A percentile compares a stretch with the other conserved stretches of the same genome.
Conservation (phyloP, 2,888 invertebrate genomes). For the Blera fallax region DNA sequence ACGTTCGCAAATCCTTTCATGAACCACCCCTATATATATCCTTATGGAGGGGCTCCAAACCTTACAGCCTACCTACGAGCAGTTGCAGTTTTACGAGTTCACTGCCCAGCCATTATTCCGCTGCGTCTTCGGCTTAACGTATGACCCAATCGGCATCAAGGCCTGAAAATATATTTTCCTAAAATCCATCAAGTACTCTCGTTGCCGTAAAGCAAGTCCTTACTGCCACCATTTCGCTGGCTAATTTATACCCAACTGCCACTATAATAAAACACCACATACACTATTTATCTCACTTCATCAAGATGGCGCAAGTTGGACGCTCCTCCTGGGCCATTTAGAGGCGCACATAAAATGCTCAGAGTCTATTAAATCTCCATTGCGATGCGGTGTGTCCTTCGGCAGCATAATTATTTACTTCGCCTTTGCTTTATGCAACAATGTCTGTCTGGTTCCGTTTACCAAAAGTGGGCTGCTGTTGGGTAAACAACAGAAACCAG, state of each 20-base stretch:
- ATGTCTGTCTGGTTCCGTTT: constrained; percentile 26
- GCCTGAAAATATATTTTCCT: constrained; percentile 1
- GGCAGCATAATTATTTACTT: constrained; percentile 49
- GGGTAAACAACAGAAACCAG: not conserved
- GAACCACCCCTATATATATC: too few species aligned
- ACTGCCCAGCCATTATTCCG: not conserved
- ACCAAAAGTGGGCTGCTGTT: constrained; percentile 15
- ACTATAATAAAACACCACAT: constrained; percentile 49
- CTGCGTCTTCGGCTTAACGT: not conserved
- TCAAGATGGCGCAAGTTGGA: constrained; percentile 43
- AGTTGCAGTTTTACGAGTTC: not conserved
- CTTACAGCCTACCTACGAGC: too few species aligned
- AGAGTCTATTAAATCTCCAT: constrained; percentile 52
- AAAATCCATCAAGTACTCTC: not conserved
- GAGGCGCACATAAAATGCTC: constrained; percentile 15
- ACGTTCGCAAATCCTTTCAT: too few species aligned
- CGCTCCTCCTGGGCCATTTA: not conserved
- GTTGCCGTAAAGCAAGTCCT: constrained; percentile 9
- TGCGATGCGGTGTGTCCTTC: constrained; percentile 41
- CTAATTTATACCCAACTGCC: constrained; percentile 52
- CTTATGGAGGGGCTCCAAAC: too few species aligned
- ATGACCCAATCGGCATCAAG: not conserved
- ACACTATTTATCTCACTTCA: constrained; percentile 57
- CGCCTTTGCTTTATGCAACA: constrained; percentile 21
- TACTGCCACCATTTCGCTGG: constrained; percentile 4